Percentiles rank a stretch among this genome's conserved stretches.
These are phyloP conservation scores for Torymus aiolomorphi DNA, from an alignment of 2,888 invertebrate species.

Conservation along the genomic window DNA sequence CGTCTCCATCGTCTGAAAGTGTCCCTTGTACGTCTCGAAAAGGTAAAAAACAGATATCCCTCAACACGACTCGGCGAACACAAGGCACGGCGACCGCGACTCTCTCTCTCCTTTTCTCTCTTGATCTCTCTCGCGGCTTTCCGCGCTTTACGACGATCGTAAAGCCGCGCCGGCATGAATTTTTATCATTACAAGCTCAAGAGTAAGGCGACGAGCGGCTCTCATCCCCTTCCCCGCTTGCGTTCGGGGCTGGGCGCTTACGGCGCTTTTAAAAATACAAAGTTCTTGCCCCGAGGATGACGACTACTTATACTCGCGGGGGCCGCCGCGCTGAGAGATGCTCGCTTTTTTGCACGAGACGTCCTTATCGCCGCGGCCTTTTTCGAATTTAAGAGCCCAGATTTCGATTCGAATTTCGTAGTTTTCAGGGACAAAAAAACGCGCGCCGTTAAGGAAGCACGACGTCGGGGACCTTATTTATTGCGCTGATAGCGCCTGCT, in stretches of 20 bases:
- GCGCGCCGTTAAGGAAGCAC: too few relatives aligned
- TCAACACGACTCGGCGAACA: constrained; percentile 11
- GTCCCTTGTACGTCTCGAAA: constrained; percentile 8
- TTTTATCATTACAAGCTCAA: constrained; percentile 64
- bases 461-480: too few relatives aligned
- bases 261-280: constrained; percentile 33
- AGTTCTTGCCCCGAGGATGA: not conserved
- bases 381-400: too few relatives aligned
- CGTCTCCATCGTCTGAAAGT: not conserved
- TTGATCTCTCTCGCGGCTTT: not conserved
- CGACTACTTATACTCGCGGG: too few relatives aligned
- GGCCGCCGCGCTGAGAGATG: too few relatives aligned
- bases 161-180: constrained; percentile 65
- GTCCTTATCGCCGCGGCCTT: not conserved
- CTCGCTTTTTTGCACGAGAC: not conserved
- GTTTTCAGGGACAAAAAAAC: too few relatives aligned
- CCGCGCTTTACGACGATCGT: constrained; percentile 64
- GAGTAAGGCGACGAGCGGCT: not conserved
- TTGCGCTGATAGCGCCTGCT: too few relatives aligned
- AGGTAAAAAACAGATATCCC: constrained; percentile 13
- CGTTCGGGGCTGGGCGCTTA: not conserved
- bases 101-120: constrained; percentile 54
- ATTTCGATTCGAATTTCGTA: too few relatives aligned
- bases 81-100: constrained; percentile 27
- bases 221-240: not conserved